These are phyloP conservation scores for Dermolepida albohirtum DNA, from an alignment of 2,888 invertebrate genomes.

Conservation along the genomic window DNA sequence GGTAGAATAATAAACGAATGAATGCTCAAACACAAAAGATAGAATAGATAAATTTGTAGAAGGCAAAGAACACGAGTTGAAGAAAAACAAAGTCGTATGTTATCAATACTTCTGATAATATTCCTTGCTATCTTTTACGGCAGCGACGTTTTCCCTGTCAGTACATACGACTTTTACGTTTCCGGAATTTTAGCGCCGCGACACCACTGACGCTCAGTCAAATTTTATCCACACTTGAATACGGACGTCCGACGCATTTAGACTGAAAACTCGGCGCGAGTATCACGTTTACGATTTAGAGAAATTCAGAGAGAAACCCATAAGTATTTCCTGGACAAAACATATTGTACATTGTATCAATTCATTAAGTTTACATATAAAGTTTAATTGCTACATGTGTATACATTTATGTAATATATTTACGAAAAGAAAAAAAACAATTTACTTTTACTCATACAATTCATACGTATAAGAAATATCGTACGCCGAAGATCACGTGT, in stretches of 20 bases:
- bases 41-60: background rate
- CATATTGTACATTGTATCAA: background rate
- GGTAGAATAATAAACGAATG: slow-evolving; percentile 10
- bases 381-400: no score
- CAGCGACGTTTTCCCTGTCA: slow-evolving; percentile 10
- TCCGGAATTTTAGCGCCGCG: slow-evolving; percentile 38
- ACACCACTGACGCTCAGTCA: slow-evolving; percentile 37
- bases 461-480: background rate
- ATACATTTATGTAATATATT: background rate
- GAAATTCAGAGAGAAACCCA: no score
- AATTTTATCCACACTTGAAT: slow-evolving; percentile 29
- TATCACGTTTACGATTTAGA: background rate
- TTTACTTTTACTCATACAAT: slow-evolving; percentile 14
- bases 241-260: slow-evolving; percentile 22
- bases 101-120: slow-evolving; percentile 6
- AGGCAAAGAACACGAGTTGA: background rate
- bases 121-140: slow-evolving; percentile 3
- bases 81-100: slow-evolving; percentile 13
- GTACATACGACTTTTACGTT: slow-evolving; percentile 26
- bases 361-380: background rate
- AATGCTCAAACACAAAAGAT: slow-evolving; percentile 1
- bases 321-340: background rate
- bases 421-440: slow-evolving; percentile 8
- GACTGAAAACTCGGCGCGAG: slow-evolving; percentile 3
- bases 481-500: background rate